Percentiles rank a stretch among this genome's conserved stretches.
Conservation (phyloP, 2,113 vertebrate species). For the Odocoileus virginianus region DNA sequence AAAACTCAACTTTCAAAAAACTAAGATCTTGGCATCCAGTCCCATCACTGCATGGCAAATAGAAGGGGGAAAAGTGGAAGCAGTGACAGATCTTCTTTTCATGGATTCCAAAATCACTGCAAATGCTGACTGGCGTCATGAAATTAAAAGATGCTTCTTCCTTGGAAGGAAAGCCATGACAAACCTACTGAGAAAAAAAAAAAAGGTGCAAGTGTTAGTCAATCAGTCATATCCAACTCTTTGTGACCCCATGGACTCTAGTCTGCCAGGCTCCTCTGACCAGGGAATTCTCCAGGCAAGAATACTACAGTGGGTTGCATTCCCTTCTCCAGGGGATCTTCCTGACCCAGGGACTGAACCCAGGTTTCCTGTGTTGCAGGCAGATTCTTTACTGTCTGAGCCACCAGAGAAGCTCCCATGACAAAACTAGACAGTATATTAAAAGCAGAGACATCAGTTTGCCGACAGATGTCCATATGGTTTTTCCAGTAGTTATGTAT, state of each 20-base stretch:
- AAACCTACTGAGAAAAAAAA: not conserved
- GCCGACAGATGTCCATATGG: not conserved
- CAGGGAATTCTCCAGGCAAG: not conserved
- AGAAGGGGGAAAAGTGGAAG: not conserved
- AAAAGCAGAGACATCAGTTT: not conserved
- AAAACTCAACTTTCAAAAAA: not conserved
- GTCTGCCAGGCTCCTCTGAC: not conserved
- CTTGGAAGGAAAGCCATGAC: not conserved
- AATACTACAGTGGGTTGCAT: not conserved
- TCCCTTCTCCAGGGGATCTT: not conserved
- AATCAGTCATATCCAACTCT: not conserved
- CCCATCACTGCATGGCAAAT: not conserved
- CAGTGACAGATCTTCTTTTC: not conserved
- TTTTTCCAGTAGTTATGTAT: not conserved
- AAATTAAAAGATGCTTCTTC: not conserved
- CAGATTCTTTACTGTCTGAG: not conserved
- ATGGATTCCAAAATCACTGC: not conserved
- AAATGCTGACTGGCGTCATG: not conserved
- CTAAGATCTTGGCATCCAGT: not conserved
- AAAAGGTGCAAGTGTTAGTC: not conserved
- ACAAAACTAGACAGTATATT: not conserved
- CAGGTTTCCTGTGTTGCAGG: not conserved
- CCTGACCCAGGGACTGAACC: not conserved
- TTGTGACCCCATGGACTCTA: not conserved
- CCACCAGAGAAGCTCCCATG: not conserved